A percentile compares a stretch with the other conserved stretches of the same genome.
Evolutionary conservation across 2,113 vertebrate genomes (phyloP).

Genomic region (Notarius quadriscutis): DNA sequence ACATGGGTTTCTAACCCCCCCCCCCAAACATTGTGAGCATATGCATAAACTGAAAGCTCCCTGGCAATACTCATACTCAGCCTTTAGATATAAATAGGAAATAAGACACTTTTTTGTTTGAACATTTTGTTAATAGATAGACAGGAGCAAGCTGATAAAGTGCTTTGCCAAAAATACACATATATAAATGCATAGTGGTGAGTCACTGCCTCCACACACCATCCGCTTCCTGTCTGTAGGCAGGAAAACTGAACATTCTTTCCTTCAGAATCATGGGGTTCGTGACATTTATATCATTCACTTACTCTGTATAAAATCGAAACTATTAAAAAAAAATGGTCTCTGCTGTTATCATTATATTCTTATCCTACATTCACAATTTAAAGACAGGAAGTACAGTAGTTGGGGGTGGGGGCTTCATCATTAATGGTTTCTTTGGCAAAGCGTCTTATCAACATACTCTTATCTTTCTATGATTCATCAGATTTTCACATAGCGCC

Average conservation of each 20-base stretch:
- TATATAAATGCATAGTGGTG: neutral
- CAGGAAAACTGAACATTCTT: neutral
- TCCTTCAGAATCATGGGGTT: neutral
- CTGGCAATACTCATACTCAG: no score
- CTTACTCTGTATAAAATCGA: neutral
- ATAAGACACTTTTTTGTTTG: neutral
- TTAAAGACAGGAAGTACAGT: neutral
- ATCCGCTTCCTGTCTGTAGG: neutral
- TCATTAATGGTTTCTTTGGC: conserved; percentile 1
- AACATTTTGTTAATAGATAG: neutral
- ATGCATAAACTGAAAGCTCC: neutral
- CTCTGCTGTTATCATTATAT: neutral
- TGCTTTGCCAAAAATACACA: neutral
- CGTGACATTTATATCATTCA: neutral
- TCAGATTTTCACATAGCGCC: neutral
- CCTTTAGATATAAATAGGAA: neutral
- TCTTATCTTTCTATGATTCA: conserved; percentile 1
- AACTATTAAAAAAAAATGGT: neutral
- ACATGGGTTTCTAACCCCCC: no score
- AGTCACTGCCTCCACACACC: neutral
- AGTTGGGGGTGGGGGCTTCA: neutral
- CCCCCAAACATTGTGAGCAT: neutral
- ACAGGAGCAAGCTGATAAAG: neutral
- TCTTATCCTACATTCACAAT: neutral
- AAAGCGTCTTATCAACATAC: neutral